These are phyloP conservation scores for Trichomycterus rosablanca DNA, from an alignment of 2,113 vertebrate genomes.

Conservation along the genomic window DNA sequence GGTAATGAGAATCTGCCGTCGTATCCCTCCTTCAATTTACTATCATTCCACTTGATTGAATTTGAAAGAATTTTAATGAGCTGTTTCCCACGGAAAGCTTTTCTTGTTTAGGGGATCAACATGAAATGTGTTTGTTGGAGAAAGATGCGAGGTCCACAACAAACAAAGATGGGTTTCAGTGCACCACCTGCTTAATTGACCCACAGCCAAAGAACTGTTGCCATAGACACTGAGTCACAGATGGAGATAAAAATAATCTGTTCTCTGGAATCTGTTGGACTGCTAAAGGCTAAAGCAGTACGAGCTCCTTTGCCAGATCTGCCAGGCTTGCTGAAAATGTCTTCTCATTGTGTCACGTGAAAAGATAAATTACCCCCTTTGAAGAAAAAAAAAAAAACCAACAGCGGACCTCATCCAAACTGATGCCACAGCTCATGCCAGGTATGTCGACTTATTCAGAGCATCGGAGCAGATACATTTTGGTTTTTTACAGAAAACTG, in stretches of 20 bases:
- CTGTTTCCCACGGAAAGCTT: conserved; percentile 41
- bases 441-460: conserved; percentile 2
- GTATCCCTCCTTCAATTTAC: conserved; percentile 51
- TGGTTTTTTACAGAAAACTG: conserved; percentile 1
- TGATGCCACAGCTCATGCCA: conserved; percentile 8
- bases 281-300: conserved; percentile 7
- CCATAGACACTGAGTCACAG: conserved; percentile 41
- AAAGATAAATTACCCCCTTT: conserved; percentile 22
- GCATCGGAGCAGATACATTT: conserved; percentile 7
- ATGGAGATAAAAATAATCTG: conserved; percentile 10
- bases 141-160: conserved; percentile 42
- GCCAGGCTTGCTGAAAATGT: conserved; percentile 8
- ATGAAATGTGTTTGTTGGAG: conserved; percentile 16
- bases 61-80: conserved; percentile 61
- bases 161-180: conserved; percentile 48
- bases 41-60: conserved; percentile 57
- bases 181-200: conserved; percentile 52
- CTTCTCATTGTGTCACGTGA: conserved; percentile 11
- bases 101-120: conserved; percentile 16
- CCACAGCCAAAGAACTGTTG: conserved; percentile 52
- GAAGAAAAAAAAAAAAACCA: too few species aligned
- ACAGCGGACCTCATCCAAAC: neutral
- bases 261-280: conserved; percentile 27
- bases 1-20: conserved; percentile 56
- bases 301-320: conserved; percentile 11